Evolutionary conservation across 2,797 vertebrate species (phyloP), one percentile per base, ranked within the genome.

Genomic region (Kryptopterus vitreolus): DNA sequence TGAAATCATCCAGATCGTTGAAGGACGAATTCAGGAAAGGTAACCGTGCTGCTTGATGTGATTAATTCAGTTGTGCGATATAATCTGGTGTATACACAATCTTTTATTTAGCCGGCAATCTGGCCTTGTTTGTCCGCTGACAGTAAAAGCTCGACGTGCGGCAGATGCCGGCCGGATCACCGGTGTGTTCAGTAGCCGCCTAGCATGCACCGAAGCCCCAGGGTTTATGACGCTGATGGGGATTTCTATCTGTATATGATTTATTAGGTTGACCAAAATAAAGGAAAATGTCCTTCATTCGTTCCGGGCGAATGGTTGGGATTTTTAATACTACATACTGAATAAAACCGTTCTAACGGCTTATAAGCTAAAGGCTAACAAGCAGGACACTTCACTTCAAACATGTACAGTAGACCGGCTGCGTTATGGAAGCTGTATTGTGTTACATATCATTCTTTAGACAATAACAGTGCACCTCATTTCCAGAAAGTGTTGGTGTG

Each of bases 1-100:
- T 94, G 88, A 94, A 93, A 87, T 93, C 93, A 15, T 92, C 92
- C 72, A 87, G 91, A n/a, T 92, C 93, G 0, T 61, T 94, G 72
- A 93, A 93, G 81, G 90, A 81, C 78, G 93, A 94, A 69, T 88
- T 94, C 79, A 85, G 89, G 50, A 94, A 93, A 90, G 90, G 91
- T 85, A 93, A 91, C 70, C n/a, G 16, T 52, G 10, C 16, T 15
- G 24, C 15, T 57, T 31, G 77, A 1, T 62, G 22, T 58, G 53
- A 62, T 15, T 13, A 24, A 26, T 13, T 24, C 4, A 9, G 10
- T 20, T 46, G 35, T 24, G 13, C 35, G 13, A 11, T 15, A 11
- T 46, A n/a, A 48, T 2, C 26, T 0, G 50, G 18, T 33, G 57
- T 62, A 43, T 13, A 20, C 2, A 8, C 13, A 35, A 7, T 3